Conservation (phyloP, 2,888 invertebrate species). For the Rhagonycha fulva region DNA sequence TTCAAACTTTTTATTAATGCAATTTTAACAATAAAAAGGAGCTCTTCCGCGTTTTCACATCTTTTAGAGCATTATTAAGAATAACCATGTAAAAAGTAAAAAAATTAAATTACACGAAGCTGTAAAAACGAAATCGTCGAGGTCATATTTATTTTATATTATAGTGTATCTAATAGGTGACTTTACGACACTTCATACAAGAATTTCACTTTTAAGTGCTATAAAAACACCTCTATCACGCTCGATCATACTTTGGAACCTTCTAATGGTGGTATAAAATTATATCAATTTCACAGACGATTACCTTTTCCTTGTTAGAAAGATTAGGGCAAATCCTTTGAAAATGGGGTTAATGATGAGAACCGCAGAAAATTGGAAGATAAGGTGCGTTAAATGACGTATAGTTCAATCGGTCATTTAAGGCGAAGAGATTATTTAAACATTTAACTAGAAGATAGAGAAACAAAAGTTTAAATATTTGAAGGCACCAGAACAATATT, state of each 20-base stretch:
- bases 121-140: neutral
- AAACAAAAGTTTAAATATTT: neutral
- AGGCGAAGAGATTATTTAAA: neutral
- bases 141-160: neutral
- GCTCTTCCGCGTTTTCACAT: neutral
- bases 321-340: constrained; percentile 15
- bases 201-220: constrained; percentile 8
- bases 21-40: neutral
- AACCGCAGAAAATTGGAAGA: constrained; percentile 16
- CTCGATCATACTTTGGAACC: constrained; percentile 1
- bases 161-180: neutral
- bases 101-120: neutral
- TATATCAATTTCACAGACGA: constrained; percentile 26
- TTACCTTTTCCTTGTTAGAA: constrained; percentile 15
- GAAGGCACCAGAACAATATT: neutral
- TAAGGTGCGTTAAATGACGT: constrained; percentile 7
- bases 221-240: constrained; percentile 13
- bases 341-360: constrained; percentile 18
- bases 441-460: neutral
- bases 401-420: neutral
- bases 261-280: constrained; percentile 10
- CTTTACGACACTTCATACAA: neutral
- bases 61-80: neutral
- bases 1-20: neutral
- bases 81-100: neutral